Percentiles rank a stretch among this genome's conserved stretches.
Conservation (phyloP, 2,797 vertebrate species). For the Bryconaethiops microstoma region DNA sequence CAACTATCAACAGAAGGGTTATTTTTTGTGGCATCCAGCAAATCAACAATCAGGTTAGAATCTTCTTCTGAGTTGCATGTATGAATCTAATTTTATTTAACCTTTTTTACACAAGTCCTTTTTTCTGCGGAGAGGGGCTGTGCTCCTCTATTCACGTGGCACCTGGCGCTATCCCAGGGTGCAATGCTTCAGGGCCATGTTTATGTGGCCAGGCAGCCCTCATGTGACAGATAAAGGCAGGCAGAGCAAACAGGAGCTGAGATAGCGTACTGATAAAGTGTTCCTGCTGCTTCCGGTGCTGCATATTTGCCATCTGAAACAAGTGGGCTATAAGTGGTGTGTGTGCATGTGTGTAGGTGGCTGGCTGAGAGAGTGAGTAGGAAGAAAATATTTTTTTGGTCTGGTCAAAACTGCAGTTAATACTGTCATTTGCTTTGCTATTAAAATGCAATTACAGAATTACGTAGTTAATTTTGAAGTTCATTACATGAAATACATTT, state of each 20-base stretch:
- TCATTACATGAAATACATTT: not conserved
- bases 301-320: slow-evolving; percentile 73
- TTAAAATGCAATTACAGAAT: not conserved
- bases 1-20: no score
- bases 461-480: not conserved
- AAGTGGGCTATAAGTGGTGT: slow-evolving; percentile 53
- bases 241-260: slow-evolving; percentile 76
- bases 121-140: not conserved
- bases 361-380: slow-evolving; percentile 12
- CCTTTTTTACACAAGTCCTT: slow-evolving; percentile 1
- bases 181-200: slow-evolving; percentile 57
- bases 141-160: slow-evolving; percentile 43
- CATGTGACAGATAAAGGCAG: slow-evolving; percentile 76
- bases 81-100: not conserved
- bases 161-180: slow-evolving; percentile 50
- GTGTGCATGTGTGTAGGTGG: slow-evolving; percentile 26
- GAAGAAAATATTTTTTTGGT: not conserved
- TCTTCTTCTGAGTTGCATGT: slow-evolving; percentile 4
- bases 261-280: slow-evolving; percentile 83
- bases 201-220: slow-evolving; percentile 77
- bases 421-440: not conserved
- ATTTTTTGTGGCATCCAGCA: not conserved
- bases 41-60: slow-evolving; percentile 1
- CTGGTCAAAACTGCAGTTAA: not conserved
- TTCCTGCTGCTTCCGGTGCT: slow-evolving; percentile 78